Evolutionary conservation across 2,113 vertebrate genomes (phyloP), one percentile per base, ranked within the genome.

Genomic region (Podarcis raffonei): DNA sequence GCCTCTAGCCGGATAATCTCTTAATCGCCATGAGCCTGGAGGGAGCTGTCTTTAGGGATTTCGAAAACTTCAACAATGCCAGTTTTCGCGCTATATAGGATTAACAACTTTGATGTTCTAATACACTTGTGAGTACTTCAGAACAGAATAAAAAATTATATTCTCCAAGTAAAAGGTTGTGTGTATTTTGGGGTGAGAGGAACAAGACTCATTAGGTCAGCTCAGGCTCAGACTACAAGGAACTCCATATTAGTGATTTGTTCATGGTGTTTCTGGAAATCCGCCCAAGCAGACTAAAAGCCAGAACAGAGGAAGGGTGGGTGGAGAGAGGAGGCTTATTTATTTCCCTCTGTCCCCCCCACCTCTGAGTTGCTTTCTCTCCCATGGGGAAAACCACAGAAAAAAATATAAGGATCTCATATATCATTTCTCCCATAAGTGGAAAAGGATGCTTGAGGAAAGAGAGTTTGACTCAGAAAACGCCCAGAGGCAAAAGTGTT

Each of bases 1-100:
- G 0, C 0, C 0, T 2, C 7, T 1, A 53, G 1, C 2, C 59
- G 59, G 1, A 62, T 3, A 77, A 93, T 18, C 0, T 85, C 1
- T 35, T 20, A 27, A n/a, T 35, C 91, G 37, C 3, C 30, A 87
- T 16, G 27, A 89, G 62, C 6, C 25, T 84, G 68, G 15, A 86
- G 48, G 16, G 59, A 89, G 66, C 30, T n/a, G 83, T 42, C 9
- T 69, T 84, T 30, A 75, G 53, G 37, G 3, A 30, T 57, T 90
- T 65, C 15, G 0, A 75, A 66, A 42, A 66, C 79, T 83, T n/a
- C 32, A 65, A 5, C 32, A 87, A 32, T 37, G 59, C 0, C 8
- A 5, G 3, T 68, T 76, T 37, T 20, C 87, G 27, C 81, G 59
- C 59, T 22, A 2, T 8, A 78, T 0, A 37, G 25, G 0, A 32